Evolutionary conservation across 2,888 invertebrate species (phyloP).

Genomic region (Cybosia mesomella): DNA sequence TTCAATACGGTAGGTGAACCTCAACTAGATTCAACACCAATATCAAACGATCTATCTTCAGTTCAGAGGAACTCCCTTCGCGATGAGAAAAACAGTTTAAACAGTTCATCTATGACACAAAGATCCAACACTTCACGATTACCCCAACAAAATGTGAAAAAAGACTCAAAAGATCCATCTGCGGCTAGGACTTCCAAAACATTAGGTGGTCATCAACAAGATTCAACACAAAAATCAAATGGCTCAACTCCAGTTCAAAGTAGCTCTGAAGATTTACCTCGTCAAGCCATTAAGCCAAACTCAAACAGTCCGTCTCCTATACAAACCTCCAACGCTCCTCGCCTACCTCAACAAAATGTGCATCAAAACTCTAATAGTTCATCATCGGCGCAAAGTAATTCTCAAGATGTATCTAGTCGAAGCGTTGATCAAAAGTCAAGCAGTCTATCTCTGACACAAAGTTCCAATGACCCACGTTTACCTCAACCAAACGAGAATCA

Average conservation of each 20-base stretch:
- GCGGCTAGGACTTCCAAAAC: neutral
- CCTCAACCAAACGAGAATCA: neutral
- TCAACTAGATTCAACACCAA: neutral
- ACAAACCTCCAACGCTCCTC: neutral
- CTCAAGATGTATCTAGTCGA: no score
- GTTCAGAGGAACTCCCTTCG: neutral
- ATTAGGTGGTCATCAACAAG: neutral
- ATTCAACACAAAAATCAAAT: neutral
- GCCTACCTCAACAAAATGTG: neutral
- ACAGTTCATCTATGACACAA: neutral
- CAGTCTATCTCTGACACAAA: conserved; percentile 26
- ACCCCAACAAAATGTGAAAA: neutral
- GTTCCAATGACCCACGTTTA: conserved; percentile 18
- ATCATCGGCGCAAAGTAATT: neutral
- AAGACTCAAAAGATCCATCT: neutral
- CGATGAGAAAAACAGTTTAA: neutral
- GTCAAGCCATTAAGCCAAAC: no score
- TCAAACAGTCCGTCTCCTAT: neutral
- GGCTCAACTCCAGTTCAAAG: neutral
- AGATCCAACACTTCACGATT: neutral
- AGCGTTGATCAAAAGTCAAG: conserved; percentile 23
- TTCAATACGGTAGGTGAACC: neutral
- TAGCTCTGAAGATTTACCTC: neutral
- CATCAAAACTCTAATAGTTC: neutral
- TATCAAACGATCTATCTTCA: neutral